phyloP scores from a whole-genome alignment of 2,113 vertebrate genomes.

The Gobiocypris rarus region DNA sequence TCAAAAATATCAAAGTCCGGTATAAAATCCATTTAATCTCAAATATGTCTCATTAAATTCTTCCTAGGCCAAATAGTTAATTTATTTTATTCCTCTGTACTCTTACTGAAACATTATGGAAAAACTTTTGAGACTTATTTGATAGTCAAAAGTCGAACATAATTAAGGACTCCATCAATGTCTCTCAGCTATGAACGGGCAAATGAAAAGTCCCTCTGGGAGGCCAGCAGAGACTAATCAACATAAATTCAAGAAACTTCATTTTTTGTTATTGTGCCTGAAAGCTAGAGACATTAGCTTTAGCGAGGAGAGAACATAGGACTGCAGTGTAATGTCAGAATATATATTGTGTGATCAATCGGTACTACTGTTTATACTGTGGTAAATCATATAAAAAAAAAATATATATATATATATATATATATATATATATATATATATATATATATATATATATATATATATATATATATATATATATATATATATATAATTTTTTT shows the following conservation, averaged over 20 bases:
- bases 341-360: not conserved
- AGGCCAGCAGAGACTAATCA: not conserved
- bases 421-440: too few species aligned
- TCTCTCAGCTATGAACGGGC: not conserved
- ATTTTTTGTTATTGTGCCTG: not conserved
- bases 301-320: not conserved
- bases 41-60: not conserved
- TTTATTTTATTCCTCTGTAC: too few species aligned
- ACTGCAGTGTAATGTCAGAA: not conserved
- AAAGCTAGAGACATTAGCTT: not conserved
- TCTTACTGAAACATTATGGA: not conserved
- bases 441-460: too few species aligned
- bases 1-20: too few species aligned
- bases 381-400: too few species aligned
- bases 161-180: not conserved
- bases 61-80: too few species aligned
- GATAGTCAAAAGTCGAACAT: not conserved
- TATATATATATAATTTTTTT: too few species aligned
- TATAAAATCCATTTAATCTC: too few species aligned
- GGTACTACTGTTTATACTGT: not conserved
- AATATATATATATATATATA: too few species aligned
- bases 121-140: not conserved
- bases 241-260: not conserved
- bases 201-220: not conserved
- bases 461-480: too few species aligned